Percentiles rank a stretch among this genome's conserved stretches.
These are phyloP conservation scores for Axea sp. DNA, from an alignment of 2,888 invertebrate species.

Conservation along the genomic window DNA sequence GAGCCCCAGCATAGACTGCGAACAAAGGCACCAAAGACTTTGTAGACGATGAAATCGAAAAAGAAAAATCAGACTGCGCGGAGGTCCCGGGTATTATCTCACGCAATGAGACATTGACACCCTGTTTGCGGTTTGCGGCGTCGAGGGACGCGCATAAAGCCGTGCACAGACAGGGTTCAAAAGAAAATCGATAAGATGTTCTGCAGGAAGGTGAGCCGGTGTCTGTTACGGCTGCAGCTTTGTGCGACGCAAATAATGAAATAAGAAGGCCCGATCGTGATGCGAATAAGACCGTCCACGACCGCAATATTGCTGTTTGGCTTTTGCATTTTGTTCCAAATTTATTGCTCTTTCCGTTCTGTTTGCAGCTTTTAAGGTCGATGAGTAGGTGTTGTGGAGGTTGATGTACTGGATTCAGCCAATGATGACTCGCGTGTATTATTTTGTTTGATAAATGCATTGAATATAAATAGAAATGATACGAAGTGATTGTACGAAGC, in stretches of 20 bases:
- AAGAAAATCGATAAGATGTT: conserved; percentile 49
- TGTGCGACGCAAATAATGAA: conserved; percentile 18
- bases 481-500: too few species aligned
- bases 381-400: conserved; percentile 13
- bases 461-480: too few species aligned
- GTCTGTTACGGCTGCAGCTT: conserved; percentile 36
- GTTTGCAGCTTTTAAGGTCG: conserved; percentile 5
- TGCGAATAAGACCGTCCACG: conserved; percentile 9
- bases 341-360: conserved; percentile 11
- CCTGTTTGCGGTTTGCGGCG: conserved; percentile 70
- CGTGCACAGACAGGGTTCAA: conserved; percentile 28
- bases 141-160: conserved; percentile 66
- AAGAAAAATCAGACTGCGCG: conserved; percentile 21
- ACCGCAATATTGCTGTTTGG: conserved; percentile 10
- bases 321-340: conserved; percentile 29
- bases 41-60: conserved; percentile 17
- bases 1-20: too few species aligned
- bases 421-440: neutral
- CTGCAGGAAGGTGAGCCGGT: conserved; percentile 43
- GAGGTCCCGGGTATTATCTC: conserved; percentile 69
- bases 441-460: neutral
- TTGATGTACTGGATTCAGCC: neutral
- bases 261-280: conserved; percentile 22
- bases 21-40: conserved; percentile 65
- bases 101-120: conserved; percentile 71